Evolutionary conservation across 2,888 invertebrate genomes (phyloP), one percentile per base, ranked within the genome.

Genomic region (Rhorus exstirpatorius): DNA sequence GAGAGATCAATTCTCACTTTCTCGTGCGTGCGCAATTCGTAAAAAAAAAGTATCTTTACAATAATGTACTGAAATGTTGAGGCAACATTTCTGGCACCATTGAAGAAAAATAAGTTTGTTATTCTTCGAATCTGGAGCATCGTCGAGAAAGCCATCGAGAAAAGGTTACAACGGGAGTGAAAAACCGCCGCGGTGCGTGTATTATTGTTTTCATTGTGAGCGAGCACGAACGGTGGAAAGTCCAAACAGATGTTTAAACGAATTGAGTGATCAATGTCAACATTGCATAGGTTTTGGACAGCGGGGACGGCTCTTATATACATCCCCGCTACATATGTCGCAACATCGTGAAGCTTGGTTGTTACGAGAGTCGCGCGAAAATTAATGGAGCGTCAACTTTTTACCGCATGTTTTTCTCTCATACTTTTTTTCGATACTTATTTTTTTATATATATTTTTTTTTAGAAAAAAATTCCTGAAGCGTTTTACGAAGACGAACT

Each of bases 1-100:
- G 49, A 35, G 77, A 77, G 58, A 81, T 81, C 72, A 53, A 80
- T 83, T 83, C 68, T 76, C 83, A 72, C 83, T 83, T 83, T 83
- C 83, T 80, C 83, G 79, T 44, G 24, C 14, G 49, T 14, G 74
- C 55, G 26, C 26, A 14, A 58, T 44, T 58, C 58, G 31, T 46
- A 71, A 58, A 51, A 65, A 55, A 70, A 17, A 26, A 74, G 55
- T 63, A 68, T 58, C 26, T 41, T 17, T 58, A 63, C n/a, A n/a
- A n/a, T n/a, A n/a, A n/a, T n/a, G n/a, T n/a, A n/a, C n/a, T n/a
- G n/a, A n/a, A n/a, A 26, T 38, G 53, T 67, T 53, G 46, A 41
- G 19, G 44, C 31, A 72, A 81, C 53, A 72, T 71, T 76, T 35
- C 26, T 44, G 38, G 17, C 44, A 31, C 21, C 8, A 35, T 12